Evolutionary conservation across 2,797 vertebrate genomes (phyloP).

Genomic region (Spinus pinus): DNA sequence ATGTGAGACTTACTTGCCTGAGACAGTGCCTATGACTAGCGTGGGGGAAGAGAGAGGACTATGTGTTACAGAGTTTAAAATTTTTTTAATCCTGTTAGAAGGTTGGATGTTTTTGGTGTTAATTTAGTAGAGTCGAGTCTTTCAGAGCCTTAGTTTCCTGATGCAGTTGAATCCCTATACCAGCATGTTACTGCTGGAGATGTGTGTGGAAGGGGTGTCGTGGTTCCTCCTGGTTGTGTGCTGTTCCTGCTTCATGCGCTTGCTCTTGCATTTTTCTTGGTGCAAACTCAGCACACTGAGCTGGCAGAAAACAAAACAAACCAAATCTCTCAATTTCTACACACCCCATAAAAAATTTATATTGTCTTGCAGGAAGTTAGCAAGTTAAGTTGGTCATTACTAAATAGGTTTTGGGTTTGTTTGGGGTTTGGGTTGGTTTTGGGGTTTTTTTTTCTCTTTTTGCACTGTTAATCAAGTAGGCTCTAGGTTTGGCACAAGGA

Average conservation of each 20-base stretch:
- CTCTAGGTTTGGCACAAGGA: not conserved
- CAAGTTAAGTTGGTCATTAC: not conserved
- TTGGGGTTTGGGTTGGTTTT: not conserved
- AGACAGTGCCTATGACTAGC: not conserved
- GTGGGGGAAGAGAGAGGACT: not conserved
- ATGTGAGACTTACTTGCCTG: not conserved
- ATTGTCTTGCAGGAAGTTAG: not conserved
- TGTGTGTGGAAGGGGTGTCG: accelerated
- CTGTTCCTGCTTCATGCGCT: not conserved
- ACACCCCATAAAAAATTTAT: not conserved
- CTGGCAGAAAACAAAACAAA: not conserved
- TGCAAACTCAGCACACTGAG: not conserved
- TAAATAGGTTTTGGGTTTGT: not conserved
- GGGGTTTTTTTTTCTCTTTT: not conserved
- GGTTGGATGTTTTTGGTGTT: not conserved
- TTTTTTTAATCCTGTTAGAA: not conserved
- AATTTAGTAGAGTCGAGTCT: not conserved
- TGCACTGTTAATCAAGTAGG: not conserved
- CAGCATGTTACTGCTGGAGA: not conserved
- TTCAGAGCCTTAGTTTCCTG: not conserved
- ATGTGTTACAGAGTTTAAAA: accelerated
- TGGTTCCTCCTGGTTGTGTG: not conserved
- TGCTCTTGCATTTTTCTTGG: not conserved
- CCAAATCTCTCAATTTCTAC: not conserved
- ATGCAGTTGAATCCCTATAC: not conserved